Evolutionary conservation across 53 echinoderm and acorn worm species (phyloP).

Genomic region (Paracentrotus lividus): DNA sequence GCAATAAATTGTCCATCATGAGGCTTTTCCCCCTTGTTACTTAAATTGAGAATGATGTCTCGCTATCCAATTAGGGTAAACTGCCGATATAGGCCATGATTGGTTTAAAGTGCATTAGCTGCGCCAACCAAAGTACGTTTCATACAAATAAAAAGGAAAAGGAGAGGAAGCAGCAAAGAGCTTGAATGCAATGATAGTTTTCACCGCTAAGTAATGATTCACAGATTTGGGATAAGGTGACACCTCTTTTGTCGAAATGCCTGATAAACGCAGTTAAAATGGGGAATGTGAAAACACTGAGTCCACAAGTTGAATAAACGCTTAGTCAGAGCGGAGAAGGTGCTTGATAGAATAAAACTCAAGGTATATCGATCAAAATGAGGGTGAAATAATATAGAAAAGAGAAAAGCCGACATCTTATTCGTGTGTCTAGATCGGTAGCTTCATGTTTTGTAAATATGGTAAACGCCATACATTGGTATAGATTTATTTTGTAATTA

Average conservation of each 20-base stretch:
- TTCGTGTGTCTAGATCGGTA: neutral
- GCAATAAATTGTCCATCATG: slow-evolving; percentile 60
- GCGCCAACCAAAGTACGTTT: neutral
- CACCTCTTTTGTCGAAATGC: slow-evolving; percentile 18
- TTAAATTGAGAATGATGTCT: slow-evolving; percentile 57
- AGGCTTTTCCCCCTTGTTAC: slow-evolving; percentile 28
- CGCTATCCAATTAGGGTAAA: slow-evolving; percentile 51
- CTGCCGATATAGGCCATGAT: slow-evolving; percentile 5
- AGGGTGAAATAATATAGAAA: neutral
- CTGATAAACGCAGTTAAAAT: slow-evolving; percentile 34
- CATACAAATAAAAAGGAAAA: slow-evolving; percentile 16
- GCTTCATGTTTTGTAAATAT: neutral
- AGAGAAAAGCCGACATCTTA: neutral
- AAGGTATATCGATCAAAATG: neutral
- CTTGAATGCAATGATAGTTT: slow-evolving; percentile 20
- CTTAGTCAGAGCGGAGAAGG: slow-evolving; percentile 13
- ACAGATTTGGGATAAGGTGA: slow-evolving; percentile 32
- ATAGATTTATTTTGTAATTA: too few relatives aligned
- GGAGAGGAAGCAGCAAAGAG: neutral
- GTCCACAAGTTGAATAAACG: slow-evolving; percentile 18
- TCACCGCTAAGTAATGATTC: slow-evolving; percentile 33
- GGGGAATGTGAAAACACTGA: slow-evolving; percentile 16
- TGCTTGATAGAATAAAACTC: neutral
- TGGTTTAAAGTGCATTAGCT: slow-evolving; percentile 49
- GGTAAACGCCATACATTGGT: neutral